These are phyloP conservation scores for Galbula dea DNA, from an alignment of 2,113 vertebrate species.

Conservation along the genomic window DNA sequence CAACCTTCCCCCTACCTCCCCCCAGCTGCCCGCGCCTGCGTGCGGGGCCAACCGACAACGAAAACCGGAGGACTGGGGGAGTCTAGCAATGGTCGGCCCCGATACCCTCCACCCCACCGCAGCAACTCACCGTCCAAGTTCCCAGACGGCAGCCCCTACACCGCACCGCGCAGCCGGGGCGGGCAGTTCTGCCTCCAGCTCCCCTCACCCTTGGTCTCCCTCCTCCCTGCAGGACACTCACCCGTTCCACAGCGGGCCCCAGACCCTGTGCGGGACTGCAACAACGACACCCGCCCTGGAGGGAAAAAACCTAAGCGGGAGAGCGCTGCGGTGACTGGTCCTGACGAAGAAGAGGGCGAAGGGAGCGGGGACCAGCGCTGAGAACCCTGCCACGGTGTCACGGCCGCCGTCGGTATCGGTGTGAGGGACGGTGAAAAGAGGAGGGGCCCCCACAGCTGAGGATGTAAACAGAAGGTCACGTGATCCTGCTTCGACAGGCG, in stretches of 20 bases:
- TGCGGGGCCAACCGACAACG: background rate
- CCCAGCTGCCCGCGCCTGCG: background rate
- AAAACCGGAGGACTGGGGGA: background rate
- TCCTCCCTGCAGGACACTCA: background rate
- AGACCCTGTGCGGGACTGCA: background rate
- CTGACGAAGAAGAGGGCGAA: no score
- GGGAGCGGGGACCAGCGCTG: background rate
- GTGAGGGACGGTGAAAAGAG: background rate
- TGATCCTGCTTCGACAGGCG: background rate
- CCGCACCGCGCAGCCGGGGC: background rate
- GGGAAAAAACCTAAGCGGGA: background rate
- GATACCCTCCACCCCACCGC: fast-evolving
- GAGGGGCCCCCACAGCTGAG: slow-evolving; percentile 56
- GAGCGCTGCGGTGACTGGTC: background rate
- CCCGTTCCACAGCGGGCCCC: background rate
- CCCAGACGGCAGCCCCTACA: background rate
- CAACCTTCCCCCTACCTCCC: background rate
- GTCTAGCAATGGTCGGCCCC: no score
- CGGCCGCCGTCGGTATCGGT: background rate
- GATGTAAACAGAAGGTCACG: slow-evolving; percentile 70
- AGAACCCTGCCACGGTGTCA: background rate
- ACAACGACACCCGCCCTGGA: no score
- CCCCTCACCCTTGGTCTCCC: background rate
- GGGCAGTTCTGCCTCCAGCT: background rate
- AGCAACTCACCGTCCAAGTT: background rate